Base-by-base conservation (phyloP, 2,113 vertebrate genomes). In the Sprattus sprattus region DNA sequence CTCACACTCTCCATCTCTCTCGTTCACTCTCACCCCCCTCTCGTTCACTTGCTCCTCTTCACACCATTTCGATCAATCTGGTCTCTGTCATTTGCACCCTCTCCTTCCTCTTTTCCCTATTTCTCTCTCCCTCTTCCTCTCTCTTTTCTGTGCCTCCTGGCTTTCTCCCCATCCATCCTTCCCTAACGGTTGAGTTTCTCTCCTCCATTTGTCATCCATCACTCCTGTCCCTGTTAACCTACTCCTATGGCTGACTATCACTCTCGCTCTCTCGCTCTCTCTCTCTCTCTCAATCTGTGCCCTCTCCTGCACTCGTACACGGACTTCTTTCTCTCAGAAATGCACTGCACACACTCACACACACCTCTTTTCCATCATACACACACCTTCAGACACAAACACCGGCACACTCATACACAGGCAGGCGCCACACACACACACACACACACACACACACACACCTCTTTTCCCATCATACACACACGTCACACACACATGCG, bases 51-150 rank as follows among this genome's bases (percentile, higher is more conserved):
- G 78, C 87, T 81, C 1, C 57, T 64, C 57, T 9, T 22, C 57
- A 39, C 39, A 39, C 39, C 39, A 39, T 39, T 25, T n/a, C n/a
- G 6, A 20, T 8, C 57, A 6, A 25, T 22, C n/a, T 25, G 2
- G 6, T n/a, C 57, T 60, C 4, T 0, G 18, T 64, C 20, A 9
- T 25, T 25, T 64, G n/a, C 20, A 64, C 57, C 5, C 1, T 8
- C 18, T 9, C 22, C 22, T n/a, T 8, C 4, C 84, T 85, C 87
- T 85, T n/a, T 32, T 15, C 54, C 47, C 85, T 60, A 89, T 90
- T 83, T 84, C 6, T 6, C 20, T 25, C 22, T 64, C 0, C 9
- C 20, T 7, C 57, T 25, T 22, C 22, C 39, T 39, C 39, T 39
- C 0, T 18, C 16, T 18, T 54, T 11, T 13, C 50, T 54, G 8